Evolutionary conservation across 1,140 invertebrate genomes (phyloP), one percentile per base, ranked within the genome.

Genomic region (Ericerus pela): DNA sequence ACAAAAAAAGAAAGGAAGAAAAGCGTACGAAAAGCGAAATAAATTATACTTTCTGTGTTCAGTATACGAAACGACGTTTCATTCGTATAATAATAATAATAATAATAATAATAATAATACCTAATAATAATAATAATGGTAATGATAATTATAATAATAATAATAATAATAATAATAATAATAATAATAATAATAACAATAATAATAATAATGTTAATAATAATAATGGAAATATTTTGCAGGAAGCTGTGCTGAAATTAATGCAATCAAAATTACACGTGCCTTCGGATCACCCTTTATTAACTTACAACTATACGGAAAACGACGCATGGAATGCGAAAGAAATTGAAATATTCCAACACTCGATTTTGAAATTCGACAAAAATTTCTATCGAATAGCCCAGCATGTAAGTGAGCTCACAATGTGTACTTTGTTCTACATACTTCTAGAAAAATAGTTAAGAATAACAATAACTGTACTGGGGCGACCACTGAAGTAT

Each of bases 301-400:
- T 78, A 24, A 75, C 77, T 27, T 86, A 85, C 69, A 78, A 79
- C 59, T 87, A 84, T 65, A 73, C 77, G 60, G 85, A 88, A 67
- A 78, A 76, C 59, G 80, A 84, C 62, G 74, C 76, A 59, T 97
- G 93, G 93, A 81, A 80, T 43, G 74, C 80, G 33, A 76, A 84
- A 54, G 91, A 96, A 74, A 85, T 96, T 61, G 83, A 88, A 65
- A 72, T 76, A 58, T 97, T 95, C 74, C 80, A 94, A 63, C 80
- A 87, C 55, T 88, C 83, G 26, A 75, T 98, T 47, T 74, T 87
- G 59, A 88, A 87, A 67, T 80, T 82, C 70, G 91, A 95, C 68
- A 98, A 98, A 68, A 89, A 97, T 71, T 98, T 98, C 73, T 79
- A 76, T 63, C 79, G 76, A 65, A 88, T 97, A 67, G 76, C 92